These are phyloP conservation scores for Sus scrofa DNA, from an alignment of 2,113 vertebrate species.

Conservation along the genomic window T2T-Sscrofa CM000830.6:80614501-80615000, in stretches of 20 bases:
- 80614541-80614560: no score
- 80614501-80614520: no score
- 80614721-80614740: not conserved
- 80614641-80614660: slow-evolving; percentile 35
- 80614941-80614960: not conserved
- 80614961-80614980: not conserved
- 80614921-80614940: not conserved
- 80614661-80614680: not conserved
- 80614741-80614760: slow-evolving; percentile 59
- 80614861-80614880: not conserved
- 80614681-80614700: not conserved
- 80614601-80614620: no score
- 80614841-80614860: not conserved
- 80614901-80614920: not conserved
- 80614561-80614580: no score
- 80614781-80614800: not conserved
- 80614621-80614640: slow-evolving; percentile 41
- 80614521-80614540: no score
- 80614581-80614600: no score
- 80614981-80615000: not conserved
- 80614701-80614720: not conserved
- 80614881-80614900: not conserved
- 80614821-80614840: not conserved
- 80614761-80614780: slow-evolving; percentile 16
- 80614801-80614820: not conserved